Conservation (phyloP, 2,797 vertebrate genomes). For the Champsocephalus esox region DNA sequence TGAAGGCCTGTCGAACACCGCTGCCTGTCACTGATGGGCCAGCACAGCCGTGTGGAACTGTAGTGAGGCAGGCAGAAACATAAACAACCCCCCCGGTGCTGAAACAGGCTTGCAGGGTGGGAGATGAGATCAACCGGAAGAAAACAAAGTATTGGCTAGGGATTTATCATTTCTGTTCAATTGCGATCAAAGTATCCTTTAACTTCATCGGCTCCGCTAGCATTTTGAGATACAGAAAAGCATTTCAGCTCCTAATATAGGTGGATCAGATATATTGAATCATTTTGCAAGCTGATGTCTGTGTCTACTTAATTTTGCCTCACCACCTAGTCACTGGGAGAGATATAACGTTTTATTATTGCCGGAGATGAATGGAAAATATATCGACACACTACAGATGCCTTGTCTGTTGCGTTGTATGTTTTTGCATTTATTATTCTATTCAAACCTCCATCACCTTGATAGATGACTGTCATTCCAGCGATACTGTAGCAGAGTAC, state of each 20-base stretch:
- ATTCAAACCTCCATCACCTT: conserved; percentile 60
- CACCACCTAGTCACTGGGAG: conserved; percentile 21
- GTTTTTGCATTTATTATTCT: conserved; percentile 71
- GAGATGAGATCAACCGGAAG: conserved; percentile 35
- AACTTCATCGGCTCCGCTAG: conserved; percentile 19
- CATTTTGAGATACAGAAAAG: conserved; percentile 29
- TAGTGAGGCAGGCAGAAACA: conserved; percentile 52
- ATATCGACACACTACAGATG: conserved; percentile 24
- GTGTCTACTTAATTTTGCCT: conserved; percentile 25
- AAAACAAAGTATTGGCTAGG: conserved; percentile 27
- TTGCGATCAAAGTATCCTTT: conserved; percentile 23
- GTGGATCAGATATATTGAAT: conserved; percentile 37
- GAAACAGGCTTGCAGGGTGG: background rate
- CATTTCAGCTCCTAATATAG: conserved; percentile 30
- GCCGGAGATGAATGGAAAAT: conserved; percentile 52
- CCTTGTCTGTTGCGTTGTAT: conserved; percentile 25
- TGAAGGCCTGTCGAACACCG: conserved; percentile 64
- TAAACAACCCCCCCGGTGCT: conserved; percentile 56
- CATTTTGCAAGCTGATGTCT: conserved; percentile 23
- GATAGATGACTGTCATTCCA: conserved; percentile 72
- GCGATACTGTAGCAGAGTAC: conserved; percentile 29
- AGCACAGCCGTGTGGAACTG: conserved; percentile 58
- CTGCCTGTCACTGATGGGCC: conserved; percentile 56
- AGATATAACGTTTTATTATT: conserved; percentile 48
- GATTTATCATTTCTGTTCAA: conserved; percentile 40